phyloP scores from a whole-genome alignment of 2,888 invertebrate species.

The Pterobdella sp. region DNA sequence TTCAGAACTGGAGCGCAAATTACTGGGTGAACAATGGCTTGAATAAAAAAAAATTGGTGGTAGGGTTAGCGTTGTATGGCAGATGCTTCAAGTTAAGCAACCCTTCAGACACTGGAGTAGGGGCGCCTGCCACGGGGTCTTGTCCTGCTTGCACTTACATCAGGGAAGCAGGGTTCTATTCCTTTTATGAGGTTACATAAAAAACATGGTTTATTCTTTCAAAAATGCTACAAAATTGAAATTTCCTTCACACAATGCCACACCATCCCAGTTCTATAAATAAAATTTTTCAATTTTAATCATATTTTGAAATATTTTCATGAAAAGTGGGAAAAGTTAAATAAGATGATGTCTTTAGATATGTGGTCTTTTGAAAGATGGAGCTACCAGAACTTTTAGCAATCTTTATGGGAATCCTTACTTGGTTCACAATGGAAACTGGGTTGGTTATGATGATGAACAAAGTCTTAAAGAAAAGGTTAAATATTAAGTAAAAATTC shows the following conservation, averaged over 20 bases:
- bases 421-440: neutral
- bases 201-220: no score
- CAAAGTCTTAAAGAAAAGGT: conserved; percentile 13
- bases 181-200: conserved; percentile 45
- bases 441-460: conserved; percentile 10
- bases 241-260: no score
- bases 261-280: no score
- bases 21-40: conserved; percentile 44
- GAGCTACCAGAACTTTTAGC: neutral
- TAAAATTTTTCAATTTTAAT: no score
- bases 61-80: conserved; percentile 45
- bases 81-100: conserved; percentile 41
- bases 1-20: conserved; percentile 36
- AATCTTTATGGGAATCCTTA: conserved; percentile 11
- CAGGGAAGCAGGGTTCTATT: conserved; percentile 42
- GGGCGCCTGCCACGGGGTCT: conserved; percentile 40
- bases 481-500: no score
- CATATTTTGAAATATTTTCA: no score
- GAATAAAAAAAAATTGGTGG: conserved; percentile 41
- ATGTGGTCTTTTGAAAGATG: neutral
- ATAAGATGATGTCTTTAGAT: neutral
- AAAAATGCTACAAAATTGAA: no score
- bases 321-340: no score
- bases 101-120: conserved; percentile 37
- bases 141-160: conserved; percentile 42